A percentile compares a stretch with the other conserved stretches of the same genome.
These are phyloP conservation scores for Planococcus citri DNA, from an alignment of 1,140 invertebrate genomes.

Conservation along the genomic window DNA sequence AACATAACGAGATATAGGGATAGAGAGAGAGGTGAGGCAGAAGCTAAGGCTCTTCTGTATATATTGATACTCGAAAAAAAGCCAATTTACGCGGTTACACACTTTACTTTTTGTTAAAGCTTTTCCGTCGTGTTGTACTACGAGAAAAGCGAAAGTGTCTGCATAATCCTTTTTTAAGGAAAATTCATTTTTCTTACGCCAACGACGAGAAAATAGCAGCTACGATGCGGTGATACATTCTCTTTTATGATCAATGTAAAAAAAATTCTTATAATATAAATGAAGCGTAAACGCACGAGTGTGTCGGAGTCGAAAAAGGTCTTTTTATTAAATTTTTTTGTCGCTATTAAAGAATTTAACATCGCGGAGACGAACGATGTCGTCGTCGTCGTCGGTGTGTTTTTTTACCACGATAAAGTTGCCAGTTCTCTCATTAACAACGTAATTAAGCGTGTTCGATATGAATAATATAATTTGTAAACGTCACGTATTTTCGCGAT, in stretches of 20 bases:
- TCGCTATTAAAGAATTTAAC: not conserved
- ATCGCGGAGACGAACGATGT: not conserved
- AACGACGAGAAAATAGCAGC: not conserved
- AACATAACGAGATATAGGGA: no score
- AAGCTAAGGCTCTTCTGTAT: not conserved
- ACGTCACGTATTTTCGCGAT: not conserved
- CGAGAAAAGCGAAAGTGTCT: not conserved
- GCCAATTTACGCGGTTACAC: conserved; percentile 1
- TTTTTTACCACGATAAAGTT: no score
- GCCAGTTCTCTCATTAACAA: not conserved
- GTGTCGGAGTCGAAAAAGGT: not conserved
- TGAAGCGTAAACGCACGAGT: not conserved
- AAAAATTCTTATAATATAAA: not conserved
- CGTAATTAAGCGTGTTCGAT: not conserved
- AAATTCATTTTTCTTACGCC: conserved; percentile 3
- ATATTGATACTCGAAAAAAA: not conserved
- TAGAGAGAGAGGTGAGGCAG: no score
- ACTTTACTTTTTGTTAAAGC: conserved; percentile 6
- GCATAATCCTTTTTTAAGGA: not conserved
- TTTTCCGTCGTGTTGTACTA: not conserved
- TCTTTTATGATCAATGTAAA: not conserved
- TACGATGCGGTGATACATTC: not conserved
- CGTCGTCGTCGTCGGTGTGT: no score
- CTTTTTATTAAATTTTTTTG: not conserved
- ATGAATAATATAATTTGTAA: not conserved